Evolutionary conservation across 2,888 invertebrate genomes (phyloP).

Genomic region (Scaeva pyrastri): DNA sequence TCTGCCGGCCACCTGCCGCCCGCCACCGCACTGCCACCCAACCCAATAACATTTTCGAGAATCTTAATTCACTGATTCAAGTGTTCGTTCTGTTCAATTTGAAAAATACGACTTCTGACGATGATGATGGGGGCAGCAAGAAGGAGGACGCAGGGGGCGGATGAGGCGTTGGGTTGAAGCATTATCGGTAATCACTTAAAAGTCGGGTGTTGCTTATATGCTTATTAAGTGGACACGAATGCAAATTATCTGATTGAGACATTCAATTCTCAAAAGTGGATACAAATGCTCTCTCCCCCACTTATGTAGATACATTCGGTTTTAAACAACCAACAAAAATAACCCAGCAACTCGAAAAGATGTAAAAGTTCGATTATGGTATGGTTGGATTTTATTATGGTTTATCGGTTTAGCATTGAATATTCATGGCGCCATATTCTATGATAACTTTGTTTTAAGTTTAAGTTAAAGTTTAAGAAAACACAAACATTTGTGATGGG

Average conservation of each 20-base stretch:
- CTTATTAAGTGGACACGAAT: slow-evolving; percentile 71
- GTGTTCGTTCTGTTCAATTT: slow-evolving; percentile 54
- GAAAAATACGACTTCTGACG: background rate
- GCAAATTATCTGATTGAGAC: slow-evolving; percentile 70
- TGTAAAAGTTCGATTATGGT: slow-evolving; percentile 29
- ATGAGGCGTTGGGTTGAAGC: background rate
- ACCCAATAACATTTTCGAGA: slow-evolving; percentile 52
- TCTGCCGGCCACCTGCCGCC: no score
- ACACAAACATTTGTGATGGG: background rate
- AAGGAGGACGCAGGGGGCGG: background rate
- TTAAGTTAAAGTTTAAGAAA: background rate
- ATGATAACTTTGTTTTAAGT: slow-evolving; percentile 43
- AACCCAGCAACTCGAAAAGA: slow-evolving; percentile 14
- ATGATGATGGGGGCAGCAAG: background rate
- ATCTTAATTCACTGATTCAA: slow-evolving; percentile 72
- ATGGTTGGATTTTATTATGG: slow-evolving; percentile 20
- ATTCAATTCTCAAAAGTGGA: slow-evolving; percentile 63
- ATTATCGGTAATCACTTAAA: slow-evolving; percentile 58
- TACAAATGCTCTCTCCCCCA: slow-evolving; percentile 24
- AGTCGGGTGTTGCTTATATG: slow-evolving; percentile 58
- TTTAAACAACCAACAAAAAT: background rate
- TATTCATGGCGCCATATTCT: slow-evolving; percentile 65
- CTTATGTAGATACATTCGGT: background rate
- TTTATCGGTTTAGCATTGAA: slow-evolving; percentile 37
- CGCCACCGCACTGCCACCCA: background rate